These are phyloP conservation scores for Drosophila sechellia DNA, from an alignment of 1,140 invertebrate species.

Conservation along the genomic window DNA sequence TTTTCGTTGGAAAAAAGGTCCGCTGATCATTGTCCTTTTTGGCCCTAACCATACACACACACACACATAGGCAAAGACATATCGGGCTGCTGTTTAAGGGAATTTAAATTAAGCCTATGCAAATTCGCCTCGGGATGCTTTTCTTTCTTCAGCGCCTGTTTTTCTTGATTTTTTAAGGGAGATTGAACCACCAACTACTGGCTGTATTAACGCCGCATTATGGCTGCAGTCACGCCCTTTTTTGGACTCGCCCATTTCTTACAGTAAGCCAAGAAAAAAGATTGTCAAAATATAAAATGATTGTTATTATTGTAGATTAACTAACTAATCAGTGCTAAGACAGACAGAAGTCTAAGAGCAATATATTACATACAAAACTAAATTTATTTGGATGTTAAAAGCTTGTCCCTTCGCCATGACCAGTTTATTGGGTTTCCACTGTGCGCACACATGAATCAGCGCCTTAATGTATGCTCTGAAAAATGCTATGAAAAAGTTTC, in stretches of 20 bases:
- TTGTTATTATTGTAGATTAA: too few species aligned
- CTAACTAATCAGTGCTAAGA: too few species aligned
- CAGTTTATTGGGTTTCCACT: slow-evolving; percentile 20
- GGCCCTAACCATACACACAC: slow-evolving; percentile 19
- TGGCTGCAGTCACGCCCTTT: slow-evolving; percentile 52
- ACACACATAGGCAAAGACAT: slow-evolving; percentile 5
- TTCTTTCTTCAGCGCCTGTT: slow-evolving; percentile 24
- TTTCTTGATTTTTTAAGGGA: slow-evolving; percentile 15
- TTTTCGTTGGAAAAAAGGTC: slow-evolving; percentile 56
- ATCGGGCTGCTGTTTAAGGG: slow-evolving; percentile 71
- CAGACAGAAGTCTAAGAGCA: too few species aligned
- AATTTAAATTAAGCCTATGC: slow-evolving; percentile 83
- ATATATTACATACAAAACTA: not conserved
- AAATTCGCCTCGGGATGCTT: slow-evolving; percentile 73
- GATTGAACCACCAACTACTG: slow-evolving; percentile 29
- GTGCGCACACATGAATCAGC: slow-evolving; percentile 42
- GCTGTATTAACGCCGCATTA: slow-evolving; percentile 53
- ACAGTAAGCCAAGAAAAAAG: not conserved
- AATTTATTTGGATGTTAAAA: slow-evolving; percentile 6
- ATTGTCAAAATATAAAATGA: too few species aligned
- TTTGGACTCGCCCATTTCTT: not conserved
- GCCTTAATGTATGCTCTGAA: slow-evolving; percentile 50
- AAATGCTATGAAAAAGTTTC: slow-evolving; percentile 69
- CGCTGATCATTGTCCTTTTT: slow-evolving; percentile 72
- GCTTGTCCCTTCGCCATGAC: not conserved